phyloP scores from a whole-genome alignment of 2,888 invertebrate species.

The Lymantria monacha region DNA sequence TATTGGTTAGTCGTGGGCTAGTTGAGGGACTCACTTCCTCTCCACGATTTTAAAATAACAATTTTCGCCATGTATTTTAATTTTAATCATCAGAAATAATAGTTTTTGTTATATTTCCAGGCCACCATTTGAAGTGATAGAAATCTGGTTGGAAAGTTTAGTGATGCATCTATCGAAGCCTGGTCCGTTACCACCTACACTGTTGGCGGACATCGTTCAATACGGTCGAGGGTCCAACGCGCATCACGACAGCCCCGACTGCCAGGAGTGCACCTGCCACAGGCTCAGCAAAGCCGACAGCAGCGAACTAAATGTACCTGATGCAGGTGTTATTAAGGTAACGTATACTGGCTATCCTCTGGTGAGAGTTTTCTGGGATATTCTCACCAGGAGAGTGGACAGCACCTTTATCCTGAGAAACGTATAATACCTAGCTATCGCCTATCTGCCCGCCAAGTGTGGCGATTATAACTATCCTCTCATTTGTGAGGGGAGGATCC shows the following conservation, averaged over 20 bases:
- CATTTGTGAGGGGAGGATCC: no score
- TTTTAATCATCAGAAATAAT: no score
- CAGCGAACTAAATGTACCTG: constrained; percentile 31
- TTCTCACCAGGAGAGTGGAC: neutral
- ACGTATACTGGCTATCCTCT: neutral
- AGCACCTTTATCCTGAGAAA: no score
- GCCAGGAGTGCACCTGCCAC: constrained; percentile 15
- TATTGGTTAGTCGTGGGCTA: no score
- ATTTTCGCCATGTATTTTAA: no score
- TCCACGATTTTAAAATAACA: no score
- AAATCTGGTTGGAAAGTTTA: constrained; percentile 93
- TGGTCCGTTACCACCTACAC: constrained; percentile 83
- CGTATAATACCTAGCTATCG: neutral
- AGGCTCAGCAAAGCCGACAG: constrained; percentile 40
- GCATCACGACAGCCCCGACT: constrained; percentile 52
- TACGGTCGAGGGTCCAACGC: constrained; percentile 77
- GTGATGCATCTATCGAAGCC: constrained; percentile 87
- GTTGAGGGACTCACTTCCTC: no score
- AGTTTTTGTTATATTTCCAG: constrained; percentile 61
- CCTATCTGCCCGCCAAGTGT: no score
- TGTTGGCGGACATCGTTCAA: constrained; percentile 89
- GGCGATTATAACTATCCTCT: no score
- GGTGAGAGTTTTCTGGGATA: neutral
- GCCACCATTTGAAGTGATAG: constrained; percentile 94
- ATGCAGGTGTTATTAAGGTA: constrained; percentile 43